Percentiles rank a stretch among this genome's conserved stretches.
These are phyloP conservation scores for Miltochrista miniata DNA, from an alignment of 2,888 invertebrate genomes.

Conservation along the genomic window DNA sequence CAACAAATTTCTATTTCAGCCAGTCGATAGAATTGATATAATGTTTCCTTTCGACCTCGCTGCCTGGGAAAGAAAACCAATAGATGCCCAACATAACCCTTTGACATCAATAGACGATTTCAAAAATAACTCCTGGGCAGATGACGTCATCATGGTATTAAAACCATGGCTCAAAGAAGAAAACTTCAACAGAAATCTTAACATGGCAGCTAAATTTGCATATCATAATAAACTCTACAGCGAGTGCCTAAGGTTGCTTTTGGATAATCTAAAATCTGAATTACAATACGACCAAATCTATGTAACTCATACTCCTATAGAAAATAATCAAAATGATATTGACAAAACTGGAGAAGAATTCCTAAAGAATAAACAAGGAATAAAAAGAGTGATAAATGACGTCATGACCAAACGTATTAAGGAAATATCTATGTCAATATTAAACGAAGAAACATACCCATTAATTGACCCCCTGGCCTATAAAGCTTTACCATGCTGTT, in stretches of 20 bases:
- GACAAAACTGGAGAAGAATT: slow-evolving; percentile 21
- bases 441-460: slow-evolving; percentile 68
- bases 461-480: slow-evolving; percentile 50
- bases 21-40: slow-evolving; percentile 66
- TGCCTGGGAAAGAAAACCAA: slow-evolving; percentile 53
- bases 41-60: slow-evolving; percentile 72
- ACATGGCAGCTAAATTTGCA: slow-evolving; percentile 72
- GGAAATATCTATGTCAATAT: slow-evolving; percentile 65
- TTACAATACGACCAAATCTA: slow-evolving; percentile 49
- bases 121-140: slow-evolving; percentile 68
- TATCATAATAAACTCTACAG: slow-evolving; percentile 62
- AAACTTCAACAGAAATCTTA: slow-evolving; percentile 53
- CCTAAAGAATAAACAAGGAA: slow-evolving; percentile 51
- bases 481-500: slow-evolving; percentile 64
- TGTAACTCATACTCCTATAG: slow-evolving; percentile 51
- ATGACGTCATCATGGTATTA: slow-evolving; percentile 62
- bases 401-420: slow-evolving; percentile 71
- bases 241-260: slow-evolving; percentile 59
- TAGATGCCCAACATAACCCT: slow-evolving; percentile 61
- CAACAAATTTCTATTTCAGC: slow-evolving; percentile 71
- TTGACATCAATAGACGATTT: slow-evolving; percentile 61
- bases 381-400: slow-evolving; percentile 60
- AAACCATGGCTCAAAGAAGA: slow-evolving; percentile 67
- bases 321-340: slow-evolving; percentile 22
- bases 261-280: slow-evolving; percentile 57